Percentiles rank a stretch among this genome's conserved stretches.
phyloP scores from a whole-genome alignment of 2,888 invertebrate species.

The Taenaris catops region DNA sequence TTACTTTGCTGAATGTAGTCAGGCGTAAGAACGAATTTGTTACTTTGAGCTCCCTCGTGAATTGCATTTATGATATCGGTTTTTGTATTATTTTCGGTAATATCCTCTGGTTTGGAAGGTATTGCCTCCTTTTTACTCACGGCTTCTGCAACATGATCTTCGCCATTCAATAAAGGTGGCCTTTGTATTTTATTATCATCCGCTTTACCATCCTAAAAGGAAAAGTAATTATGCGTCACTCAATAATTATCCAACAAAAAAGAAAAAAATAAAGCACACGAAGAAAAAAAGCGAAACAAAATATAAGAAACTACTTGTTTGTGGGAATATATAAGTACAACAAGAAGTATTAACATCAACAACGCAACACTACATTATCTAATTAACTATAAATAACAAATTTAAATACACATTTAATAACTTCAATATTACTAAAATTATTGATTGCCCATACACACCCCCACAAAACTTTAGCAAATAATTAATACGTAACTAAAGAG shows the following conservation, averaged over 20 bases:
- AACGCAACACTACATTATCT: conserved; percentile 13
- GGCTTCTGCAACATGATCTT: conserved; percentile 64
- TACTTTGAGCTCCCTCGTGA: conserved; percentile 45
- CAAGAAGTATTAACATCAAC: conserved; percentile 14
- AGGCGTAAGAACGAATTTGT: conserved; percentile 91
- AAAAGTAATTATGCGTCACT: conserved; percentile 34
- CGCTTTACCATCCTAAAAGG: conserved; percentile 58
- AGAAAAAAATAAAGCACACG: conserved; percentile 26
- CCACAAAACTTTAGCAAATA: conserved; percentile 68
- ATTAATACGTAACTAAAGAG: conserved; percentile 38
- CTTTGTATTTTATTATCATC: conserved; percentile 51
- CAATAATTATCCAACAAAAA: conserved; percentile 18
- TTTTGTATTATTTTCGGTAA: conserved; percentile 59
- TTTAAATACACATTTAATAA: conserved; percentile 8
- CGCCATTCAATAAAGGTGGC: conserved; percentile 60
- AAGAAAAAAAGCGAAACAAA: conserved; percentile 35
- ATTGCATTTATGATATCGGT: conserved; percentile 56
- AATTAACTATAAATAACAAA: conserved; percentile 12
- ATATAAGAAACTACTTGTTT: conserved; percentile 48
- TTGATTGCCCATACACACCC: conserved; percentile 78
- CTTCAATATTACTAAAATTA: conserved; percentile 26
- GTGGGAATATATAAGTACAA: conserved; percentile 73
- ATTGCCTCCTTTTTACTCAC: conserved; percentile 56
- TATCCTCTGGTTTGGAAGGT: conserved; percentile 58
- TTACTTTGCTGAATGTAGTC: conserved; percentile 97